Evolutionary conservation across 2,113 vertebrate genomes (phyloP).

Genomic region (Genyomyrus donnyi): DNA sequence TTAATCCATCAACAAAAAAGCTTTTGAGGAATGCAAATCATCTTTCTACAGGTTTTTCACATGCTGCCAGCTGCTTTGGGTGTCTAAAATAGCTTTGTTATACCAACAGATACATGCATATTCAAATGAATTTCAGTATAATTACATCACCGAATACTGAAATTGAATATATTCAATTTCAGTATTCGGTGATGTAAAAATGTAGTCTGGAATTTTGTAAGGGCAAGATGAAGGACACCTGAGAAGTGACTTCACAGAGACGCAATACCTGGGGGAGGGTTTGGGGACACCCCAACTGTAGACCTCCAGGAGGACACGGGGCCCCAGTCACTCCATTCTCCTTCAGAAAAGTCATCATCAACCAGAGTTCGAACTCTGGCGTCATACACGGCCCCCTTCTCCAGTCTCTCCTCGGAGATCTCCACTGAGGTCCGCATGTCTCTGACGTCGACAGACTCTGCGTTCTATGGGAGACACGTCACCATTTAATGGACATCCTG

Average conservation of each 20-base stretch:
- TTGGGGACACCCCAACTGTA: not conserved
- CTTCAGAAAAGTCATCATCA: not conserved
- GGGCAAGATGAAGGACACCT: not conserved
- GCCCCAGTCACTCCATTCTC: constrained; percentile 19
- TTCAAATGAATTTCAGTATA: not conserved
- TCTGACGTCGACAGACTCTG: not conserved
- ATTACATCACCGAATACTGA: no score
- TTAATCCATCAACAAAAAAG: not conserved
- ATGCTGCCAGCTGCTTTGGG: not conserved
- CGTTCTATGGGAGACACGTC: not conserved
- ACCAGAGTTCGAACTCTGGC: not conserved
- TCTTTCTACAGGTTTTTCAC: not conserved
- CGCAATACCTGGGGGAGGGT: not conserved
- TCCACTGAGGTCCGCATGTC: not conserved
- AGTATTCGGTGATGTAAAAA: not conserved
- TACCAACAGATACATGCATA: not conserved
- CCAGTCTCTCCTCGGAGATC: not conserved
- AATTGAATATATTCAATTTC: not conserved
- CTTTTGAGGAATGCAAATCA: not conserved
- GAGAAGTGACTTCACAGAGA: not conserved
- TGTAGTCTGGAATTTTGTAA: not conserved
- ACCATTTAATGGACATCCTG: not conserved
- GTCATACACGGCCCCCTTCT: not conserved
- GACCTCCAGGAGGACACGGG: constrained; percentile 14
- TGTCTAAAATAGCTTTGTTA: not conserved